A percentile compares a stretch with the other conserved stretches of the same genome.
Conservation (phyloP, 2,113 vertebrate species). For the Petromus typicus region DNA sequence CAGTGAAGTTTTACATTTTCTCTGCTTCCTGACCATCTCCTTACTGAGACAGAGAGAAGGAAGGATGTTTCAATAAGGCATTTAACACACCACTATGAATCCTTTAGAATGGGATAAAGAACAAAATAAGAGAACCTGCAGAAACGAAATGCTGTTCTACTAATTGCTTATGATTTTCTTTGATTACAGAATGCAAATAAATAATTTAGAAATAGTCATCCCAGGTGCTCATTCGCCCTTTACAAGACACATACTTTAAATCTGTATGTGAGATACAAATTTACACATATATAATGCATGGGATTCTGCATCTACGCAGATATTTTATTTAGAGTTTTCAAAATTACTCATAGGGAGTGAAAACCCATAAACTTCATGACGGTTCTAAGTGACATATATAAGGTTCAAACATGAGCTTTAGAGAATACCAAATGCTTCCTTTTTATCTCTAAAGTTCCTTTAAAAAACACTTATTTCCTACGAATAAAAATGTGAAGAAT, state of each 20-base stretch:
- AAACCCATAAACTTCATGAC: not conserved
- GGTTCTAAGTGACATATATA: not conserved
- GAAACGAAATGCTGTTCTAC: not conserved
- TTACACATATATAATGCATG: not conserved
- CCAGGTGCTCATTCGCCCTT: not conserved
- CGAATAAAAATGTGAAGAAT: not conserved
- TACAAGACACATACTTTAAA: conserved; percentile 4
- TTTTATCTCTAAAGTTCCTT: not conserved
- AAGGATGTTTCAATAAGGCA: not conserved
- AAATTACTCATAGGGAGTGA: conserved; percentile 1
- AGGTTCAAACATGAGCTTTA: not conserved
- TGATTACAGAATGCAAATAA: not conserved
- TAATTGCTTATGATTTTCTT: not conserved
- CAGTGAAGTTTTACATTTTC: not conserved
- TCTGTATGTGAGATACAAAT: not conserved
- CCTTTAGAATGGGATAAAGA: conserved; percentile 2
- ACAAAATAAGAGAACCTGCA: not conserved
- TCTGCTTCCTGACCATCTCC: not conserved
- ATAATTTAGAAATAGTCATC: not conserved
- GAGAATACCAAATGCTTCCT: not conserved
- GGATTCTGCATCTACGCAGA: not conserved
- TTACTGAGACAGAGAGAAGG: not conserved
- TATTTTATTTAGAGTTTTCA: conserved; percentile 18
- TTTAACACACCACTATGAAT: not conserved
- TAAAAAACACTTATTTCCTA: not conserved